phyloP scores from a whole-genome alignment of 1,140 invertebrate species.

The Megathymus violae region DNA sequence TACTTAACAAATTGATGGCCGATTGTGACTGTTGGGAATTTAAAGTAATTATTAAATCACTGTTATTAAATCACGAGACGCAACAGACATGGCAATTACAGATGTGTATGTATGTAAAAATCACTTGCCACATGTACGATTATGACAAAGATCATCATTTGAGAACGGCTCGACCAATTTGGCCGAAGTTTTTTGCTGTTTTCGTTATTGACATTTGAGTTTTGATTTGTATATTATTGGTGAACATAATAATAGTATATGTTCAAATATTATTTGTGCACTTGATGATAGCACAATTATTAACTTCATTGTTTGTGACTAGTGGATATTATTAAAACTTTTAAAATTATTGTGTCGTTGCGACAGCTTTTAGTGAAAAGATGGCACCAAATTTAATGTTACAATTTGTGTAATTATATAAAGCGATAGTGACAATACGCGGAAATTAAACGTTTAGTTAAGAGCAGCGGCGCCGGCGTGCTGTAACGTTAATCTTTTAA shows the following conservation, averaged over 20 bases:
- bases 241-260: no score
- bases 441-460: constrained; percentile 29
- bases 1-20: not conserved
- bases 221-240: no score
- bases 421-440: constrained; percentile 30
- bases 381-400: constrained; percentile 3
- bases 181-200: no score
- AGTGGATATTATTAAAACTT: not conserved
- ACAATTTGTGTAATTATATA: constrained; percentile 10
- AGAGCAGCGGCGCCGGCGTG: not conserved
- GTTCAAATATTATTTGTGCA: no score
- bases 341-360: not conserved
- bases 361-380: constrained; percentile 2
- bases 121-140: not conserved
- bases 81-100: no score
- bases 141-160: no score
- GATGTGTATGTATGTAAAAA: not conserved
- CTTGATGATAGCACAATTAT: no score
- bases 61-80: not conserved
- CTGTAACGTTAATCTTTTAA: constrained; percentile 29
- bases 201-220: no score
- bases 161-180: no score
- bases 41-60: constrained; percentile 3
- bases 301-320: not conserved
- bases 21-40: not conserved